Evolutionary conservation across 37 sponge, comb jelly and placozoan species (phyloP), one percentile per base, ranked within the genome.

Genomic region (Chondrilla cf. caribensis): DNA sequence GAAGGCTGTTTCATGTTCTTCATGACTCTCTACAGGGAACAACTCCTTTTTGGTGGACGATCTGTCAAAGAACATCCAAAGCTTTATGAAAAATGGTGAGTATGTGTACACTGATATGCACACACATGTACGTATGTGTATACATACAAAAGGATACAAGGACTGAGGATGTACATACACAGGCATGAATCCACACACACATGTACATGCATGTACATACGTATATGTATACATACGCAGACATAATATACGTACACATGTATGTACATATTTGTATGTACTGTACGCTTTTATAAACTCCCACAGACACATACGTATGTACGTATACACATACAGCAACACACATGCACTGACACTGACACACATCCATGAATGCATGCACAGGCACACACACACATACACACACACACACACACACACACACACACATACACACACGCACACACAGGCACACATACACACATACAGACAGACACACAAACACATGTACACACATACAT

Each of bases 31-130:
- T 73, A 41, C 25, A 73, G 76, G 76, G 24, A 21, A 37, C 36
- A 73, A 73, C 44, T 73, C 76, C n/a, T 73, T 39, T 73, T 24
- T 73, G 76, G 76, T 73, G 76, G 76, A 73, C 6, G 76, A 39
- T n/a, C 41, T 73, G 3, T 73, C 76, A 19, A 73, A 73, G 38
- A 73, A 73, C 40, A 37, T 73, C 22, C 76, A 73, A 43, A 73
- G 43, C 43, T 73, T 73, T 39, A 73, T 73, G 76, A 32, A 73
- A 42, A 73, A 73, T 73, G 76, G 76, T 73, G 41, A 73, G 76
- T 39, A 19, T 28, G 64, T 62, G 5, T 62, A n/a, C 29, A 17
- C 29, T 29, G 64, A 62, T 6, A 15, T 19, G 5, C 25, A n/a
- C 29, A 62, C 29, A 62, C 64, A 62, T 15, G 22, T 15, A 62